A percentile compares a stretch with the other conserved stretches of the same genome.
Evolutionary conservation across 2,797 vertebrate species (phyloP).

Genomic region (Balearica regulorum): DNA sequence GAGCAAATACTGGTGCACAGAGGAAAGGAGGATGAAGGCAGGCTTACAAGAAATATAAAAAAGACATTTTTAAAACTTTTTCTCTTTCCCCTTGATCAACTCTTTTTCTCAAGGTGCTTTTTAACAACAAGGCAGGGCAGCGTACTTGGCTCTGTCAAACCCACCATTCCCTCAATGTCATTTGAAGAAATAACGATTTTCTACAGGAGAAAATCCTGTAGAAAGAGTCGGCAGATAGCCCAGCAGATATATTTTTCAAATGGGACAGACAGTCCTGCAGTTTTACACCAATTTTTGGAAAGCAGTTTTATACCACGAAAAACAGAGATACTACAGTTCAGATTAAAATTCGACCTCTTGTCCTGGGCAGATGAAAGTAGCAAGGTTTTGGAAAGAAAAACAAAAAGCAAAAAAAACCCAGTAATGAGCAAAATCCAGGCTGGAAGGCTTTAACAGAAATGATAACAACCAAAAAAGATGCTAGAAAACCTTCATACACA

Average conservation of each 20-base stretch:
- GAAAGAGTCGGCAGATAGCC: neutral
- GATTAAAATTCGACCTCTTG: neutral
- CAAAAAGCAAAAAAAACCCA: neutral
- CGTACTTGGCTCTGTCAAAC: neutral
- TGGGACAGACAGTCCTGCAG: neutral
- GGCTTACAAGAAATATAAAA: neutral
- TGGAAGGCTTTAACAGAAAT: neutral
- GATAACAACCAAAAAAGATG: neutral
- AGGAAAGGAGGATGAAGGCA: neutral
- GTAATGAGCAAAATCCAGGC: neutral
- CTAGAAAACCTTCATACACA: neutral
- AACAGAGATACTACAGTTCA: neutral
- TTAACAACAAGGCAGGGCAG: neutral
- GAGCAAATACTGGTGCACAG: neutral
- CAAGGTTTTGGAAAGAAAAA: neutral
- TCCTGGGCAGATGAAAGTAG: neutral
- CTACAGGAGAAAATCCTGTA: slow-evolving; percentile 4
- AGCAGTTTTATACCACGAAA: neutral
- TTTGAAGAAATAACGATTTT: slow-evolving; percentile 40
- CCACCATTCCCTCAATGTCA: neutral
- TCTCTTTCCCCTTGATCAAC: neutral
- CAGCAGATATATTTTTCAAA: slow-evolving; percentile 34
- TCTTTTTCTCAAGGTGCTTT: slow-evolving; percentile 32
- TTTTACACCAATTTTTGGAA: neutral
- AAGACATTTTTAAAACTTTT: neutral